Evolutionary conservation across 2,113 vertebrate genomes (phyloP), one percentile per base, ranked within the genome.

Genomic region (Brevimyrus niger): DNA sequence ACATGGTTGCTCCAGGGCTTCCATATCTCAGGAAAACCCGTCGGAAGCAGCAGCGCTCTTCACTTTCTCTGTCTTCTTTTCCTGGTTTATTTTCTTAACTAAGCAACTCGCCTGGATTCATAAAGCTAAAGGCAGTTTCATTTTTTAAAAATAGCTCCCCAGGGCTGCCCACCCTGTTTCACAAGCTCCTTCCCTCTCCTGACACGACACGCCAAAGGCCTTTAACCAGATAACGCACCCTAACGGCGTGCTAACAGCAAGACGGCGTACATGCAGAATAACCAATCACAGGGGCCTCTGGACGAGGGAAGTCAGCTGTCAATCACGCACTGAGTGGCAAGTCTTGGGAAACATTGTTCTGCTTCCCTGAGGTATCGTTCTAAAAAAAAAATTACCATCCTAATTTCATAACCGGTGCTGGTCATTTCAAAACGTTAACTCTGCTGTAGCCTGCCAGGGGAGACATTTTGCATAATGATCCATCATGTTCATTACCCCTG

Each of bases 341-440:
- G 53, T 23, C 13, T 85, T 89, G n/a, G 42, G 80, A 84, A 89
- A 89, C 80, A 9, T 4, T 61, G 21, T 9, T 38, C 73, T 83
- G 19, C 21, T 44, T 58, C 31, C 13, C 51, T 47, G 4, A 85
- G 46, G 48, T 53, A 51, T 51, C 51, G 23, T 15, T 55, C 31
- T 19, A 31, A 50, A 27, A 44, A 44, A 21, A 51, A 50, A 31
- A 1, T 23, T 3, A 27, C 44, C 73, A 89, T 15, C 38, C 50
- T 61, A 38, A 82, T 89, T 89, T 61, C 88, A 65, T 87, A 87
- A 90, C 31, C 38, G 4, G 69, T 87, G 15, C 47, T 8, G 85
- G 86, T 61, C 89, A 69, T 88, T 88, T 19, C 80, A 53, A 90
- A 88, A 88, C 10, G 2, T 89, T 53, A 51, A 13, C 27, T 87